Conservation (phyloP, 2,888 invertebrate genomes). For the Netelia virgata region DNA sequence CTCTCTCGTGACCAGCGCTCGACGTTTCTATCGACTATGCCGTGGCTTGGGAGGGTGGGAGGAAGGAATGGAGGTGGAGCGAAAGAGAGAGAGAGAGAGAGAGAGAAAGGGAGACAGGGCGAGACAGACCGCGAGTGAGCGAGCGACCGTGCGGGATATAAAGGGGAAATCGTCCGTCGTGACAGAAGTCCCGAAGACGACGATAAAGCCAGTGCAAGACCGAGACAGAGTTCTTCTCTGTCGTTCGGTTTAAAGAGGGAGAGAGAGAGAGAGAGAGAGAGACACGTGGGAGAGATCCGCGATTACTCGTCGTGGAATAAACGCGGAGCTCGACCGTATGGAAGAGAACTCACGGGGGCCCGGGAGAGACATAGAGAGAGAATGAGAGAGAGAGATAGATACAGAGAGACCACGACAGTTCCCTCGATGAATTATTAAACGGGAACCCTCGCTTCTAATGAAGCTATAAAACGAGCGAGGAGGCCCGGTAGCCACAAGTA, state of each 20-base stretch:
- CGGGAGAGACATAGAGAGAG: constrained; percentile 1
- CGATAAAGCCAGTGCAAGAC: constrained; percentile 50
- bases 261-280: constrained; percentile 53
- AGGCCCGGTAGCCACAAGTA: constrained; percentile 54
- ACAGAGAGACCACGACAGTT: constrained; percentile 58
- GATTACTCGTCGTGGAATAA: constrained; percentile 73
- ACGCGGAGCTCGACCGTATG: constrained; percentile 60
- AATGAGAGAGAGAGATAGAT: not conserved
- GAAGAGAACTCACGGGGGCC: constrained; percentile 32
- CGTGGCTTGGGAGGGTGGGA: not conserved
- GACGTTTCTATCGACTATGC: constrained; percentile 51
- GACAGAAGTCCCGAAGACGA: constrained; percentile 58
- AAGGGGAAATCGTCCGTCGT: constrained; percentile 61
- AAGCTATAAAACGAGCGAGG: constrained; percentile 78
- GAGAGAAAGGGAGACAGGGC: not conserved
- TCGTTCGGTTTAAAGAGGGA: constrained; percentile 10
- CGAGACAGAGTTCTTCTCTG: constrained; percentile 28
- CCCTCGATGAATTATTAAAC: constrained; percentile 80
- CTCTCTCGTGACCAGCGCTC: constrained; percentile 50
- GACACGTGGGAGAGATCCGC: constrained; percentile 66
- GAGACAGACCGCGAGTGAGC: not conserved
- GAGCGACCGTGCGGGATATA: constrained; percentile 14
- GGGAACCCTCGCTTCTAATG: constrained; percentile 79
- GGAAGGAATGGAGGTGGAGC: constrained; percentile 2
- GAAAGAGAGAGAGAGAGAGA: constrained; percentile 9